Base-by-base conservation (phyloP, 2,888 invertebrate species). In the Phyllotreta cruciferae region DNA sequence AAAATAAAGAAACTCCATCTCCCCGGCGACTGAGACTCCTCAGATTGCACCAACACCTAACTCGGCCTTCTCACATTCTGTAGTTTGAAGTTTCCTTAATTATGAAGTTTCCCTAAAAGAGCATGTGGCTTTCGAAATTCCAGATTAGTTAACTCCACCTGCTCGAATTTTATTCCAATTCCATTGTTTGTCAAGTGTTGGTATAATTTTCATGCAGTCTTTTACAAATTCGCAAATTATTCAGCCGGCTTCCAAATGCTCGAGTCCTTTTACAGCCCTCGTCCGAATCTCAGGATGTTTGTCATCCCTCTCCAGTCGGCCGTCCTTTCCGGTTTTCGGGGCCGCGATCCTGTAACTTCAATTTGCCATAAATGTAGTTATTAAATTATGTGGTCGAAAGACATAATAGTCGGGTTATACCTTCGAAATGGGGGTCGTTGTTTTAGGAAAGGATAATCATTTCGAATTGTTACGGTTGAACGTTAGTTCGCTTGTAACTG, bases 81-180 rank as follows among this genome's bases (percentile, higher is more conserved):
- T 1, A 24, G 24, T 24, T 24, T 4, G 37, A 52, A 64, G 53
- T 64, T 64, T 60, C 14, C 53, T 47, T 56, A 64, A 64, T 64
- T 60, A 64, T 53, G 47, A 60, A 60, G 45, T 64, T 53, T 53
- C 24, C 52, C 41, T 38, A 60, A 55, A 64, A 54, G 56, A 64
- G 56, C 64, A 64, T 56, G 52, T 64, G 64, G 64, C 60, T 52
- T 61, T 53, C 64, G 41, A 58, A 60, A 64, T 64, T 60, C 47
- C 60, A 60, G 35, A 24, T 3, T 24, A 24, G 24, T 24, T 24
- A 24, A 24, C 24, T 24, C 4, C 24, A 24, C 24, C 24, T 24
- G 24, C 4, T 24, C 2, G 24, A 24, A 24, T 24, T 24, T 24
- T 24, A 24, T 24, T 24, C n/a, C n/a, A n/a, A n/a, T n/a, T n/a